Base-by-base conservation (phyloP, 2,113 vertebrate genomes). In the Pholis gunnellus region DNA sequence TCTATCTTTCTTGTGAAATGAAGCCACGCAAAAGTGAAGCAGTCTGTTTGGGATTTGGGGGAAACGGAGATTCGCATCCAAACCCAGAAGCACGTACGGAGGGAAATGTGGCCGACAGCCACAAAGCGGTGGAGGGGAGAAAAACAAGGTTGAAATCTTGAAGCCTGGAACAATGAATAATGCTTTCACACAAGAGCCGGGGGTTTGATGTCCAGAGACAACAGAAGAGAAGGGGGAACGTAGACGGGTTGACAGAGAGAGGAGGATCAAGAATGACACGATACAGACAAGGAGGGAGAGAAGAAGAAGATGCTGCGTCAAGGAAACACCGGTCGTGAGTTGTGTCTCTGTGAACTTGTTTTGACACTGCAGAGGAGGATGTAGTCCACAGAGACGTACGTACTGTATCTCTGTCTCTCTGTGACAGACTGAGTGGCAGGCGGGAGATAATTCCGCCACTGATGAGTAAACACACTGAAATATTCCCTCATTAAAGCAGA, bases 131-230 rank as follows among this genome's bases (percentile, higher is more conserved):
- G 79, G 40, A 88, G 72, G 84, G 79, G 79, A 86, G 82, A 14
- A 86, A 88, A 92, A 91, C 91, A 86, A 86, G 88, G 79, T 81
- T 73, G 77, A 46, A 29, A 79, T 79, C 85, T 83, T 72, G 81
- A 83, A 73, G 75, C 77, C 66, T 14, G 77, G 67, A 93, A 93
- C 91, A 94, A 94, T 94, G 89, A 92, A 90, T 89, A 81, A 80
- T 74, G 84, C 76, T 78, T 90, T 84, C 34, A 89, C 63, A 86
- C 77, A 69, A 86, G 72, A 68, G 65, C 78, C 69, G 56, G 67
- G 57, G 50, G 80, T 88, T 81, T 84, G 72, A 84, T 75, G 87
- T 89, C 79, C 80, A 44, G 81, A 89, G 78, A 90, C 67, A 74
- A 74, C 69, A 78, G 67, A n/a, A 29, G 68, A 66, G 36, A 72